These are phyloP conservation scores for Anadara kagoshimensis DNA, from an alignment of 1,140 invertebrate genomes.

Conservation along the genomic window DNA sequence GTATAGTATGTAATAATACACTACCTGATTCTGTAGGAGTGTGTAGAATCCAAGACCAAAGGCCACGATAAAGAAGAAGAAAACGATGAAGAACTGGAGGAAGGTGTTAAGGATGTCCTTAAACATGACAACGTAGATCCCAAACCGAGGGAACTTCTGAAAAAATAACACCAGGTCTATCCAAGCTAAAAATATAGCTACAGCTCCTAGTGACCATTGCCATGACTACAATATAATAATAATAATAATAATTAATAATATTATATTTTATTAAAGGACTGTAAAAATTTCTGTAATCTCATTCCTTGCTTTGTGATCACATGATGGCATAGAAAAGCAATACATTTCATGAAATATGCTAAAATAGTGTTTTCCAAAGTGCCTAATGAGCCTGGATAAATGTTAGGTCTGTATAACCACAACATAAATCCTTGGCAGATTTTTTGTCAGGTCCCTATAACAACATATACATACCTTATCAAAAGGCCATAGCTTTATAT, in stretches of 20 bases:
- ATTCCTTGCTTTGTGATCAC: neutral
- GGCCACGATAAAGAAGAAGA: constrained; percentile 76
- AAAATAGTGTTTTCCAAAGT: too few species aligned
- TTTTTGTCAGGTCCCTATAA: too few species aligned
- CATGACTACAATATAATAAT: constrained; percentile 69
- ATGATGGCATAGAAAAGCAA: neutral
- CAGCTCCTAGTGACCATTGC: constrained; percentile 77
- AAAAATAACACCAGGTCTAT: constrained; percentile 76
- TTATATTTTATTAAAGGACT: neutral
- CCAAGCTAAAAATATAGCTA: constrained; percentile 75
- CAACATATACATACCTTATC: too few species aligned
- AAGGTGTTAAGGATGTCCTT: constrained; percentile 77
- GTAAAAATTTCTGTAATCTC: neutral
- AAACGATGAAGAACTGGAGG: constrained; percentile 75
- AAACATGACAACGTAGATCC: constrained; percentile 79
- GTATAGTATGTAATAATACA: neutral
- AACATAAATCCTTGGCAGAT: too few species aligned
- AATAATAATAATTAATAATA: neutral
- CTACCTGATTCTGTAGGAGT: constrained; percentile 74
- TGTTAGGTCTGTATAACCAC: too few species aligned
- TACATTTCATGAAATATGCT: too few species aligned
- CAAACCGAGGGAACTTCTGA: constrained; percentile 75
- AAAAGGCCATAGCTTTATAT: too few species aligned
- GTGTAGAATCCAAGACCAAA: constrained; percentile 76
- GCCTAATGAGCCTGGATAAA: too few species aligned